A percentile compares a stretch with the other conserved stretches of the same genome.
These are phyloP conservation scores for Alosa alosa DNA, from an alignment of 2,113 vertebrate species.

Conservation along the genomic window DNA sequence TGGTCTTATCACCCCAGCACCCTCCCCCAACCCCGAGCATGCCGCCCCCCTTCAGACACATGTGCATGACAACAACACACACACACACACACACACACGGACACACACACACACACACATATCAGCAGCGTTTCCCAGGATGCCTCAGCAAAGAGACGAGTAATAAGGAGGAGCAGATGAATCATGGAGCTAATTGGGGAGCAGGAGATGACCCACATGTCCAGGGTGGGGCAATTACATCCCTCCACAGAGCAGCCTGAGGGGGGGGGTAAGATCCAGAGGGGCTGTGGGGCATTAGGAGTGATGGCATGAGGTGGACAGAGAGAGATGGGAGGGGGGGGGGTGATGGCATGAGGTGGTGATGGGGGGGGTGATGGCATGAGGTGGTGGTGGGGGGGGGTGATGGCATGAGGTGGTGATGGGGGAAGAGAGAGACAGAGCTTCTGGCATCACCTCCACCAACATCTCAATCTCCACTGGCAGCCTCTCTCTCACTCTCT, in stretches of 20 bases:
- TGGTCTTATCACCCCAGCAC: too few relatives aligned
- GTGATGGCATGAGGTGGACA: neutral
- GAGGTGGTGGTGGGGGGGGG: neutral
- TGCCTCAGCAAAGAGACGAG: conserved; percentile 33
- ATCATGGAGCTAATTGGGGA: conserved; percentile 49
- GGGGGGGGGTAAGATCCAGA: conserved; percentile 22
- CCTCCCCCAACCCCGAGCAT: too few relatives aligned
- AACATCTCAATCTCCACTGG: too few relatives aligned
- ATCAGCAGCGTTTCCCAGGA: neutral
- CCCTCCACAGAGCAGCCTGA: conserved; percentile 1
- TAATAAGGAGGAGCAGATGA: conserved; percentile 33
- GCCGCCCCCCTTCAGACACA: too few relatives aligned
- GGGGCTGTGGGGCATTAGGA: neutral
- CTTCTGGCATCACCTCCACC: too few relatives aligned
- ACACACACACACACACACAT: neutral
- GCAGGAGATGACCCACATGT: conserved; percentile 40
- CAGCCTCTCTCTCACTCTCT: neutral
- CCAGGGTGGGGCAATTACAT: conserved; percentile 53
- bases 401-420: neutral
- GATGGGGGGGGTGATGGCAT: too few relatives aligned
- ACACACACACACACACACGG: too few relatives aligned
- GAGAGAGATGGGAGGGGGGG: conserved; percentile 16
- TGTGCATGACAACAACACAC: too few relatives aligned
- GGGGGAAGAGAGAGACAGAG: too few relatives aligned
- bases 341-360: neutral